Conservation (phyloP, 2,797 vertebrate species). For the Onychomys arenicola region DNA sequence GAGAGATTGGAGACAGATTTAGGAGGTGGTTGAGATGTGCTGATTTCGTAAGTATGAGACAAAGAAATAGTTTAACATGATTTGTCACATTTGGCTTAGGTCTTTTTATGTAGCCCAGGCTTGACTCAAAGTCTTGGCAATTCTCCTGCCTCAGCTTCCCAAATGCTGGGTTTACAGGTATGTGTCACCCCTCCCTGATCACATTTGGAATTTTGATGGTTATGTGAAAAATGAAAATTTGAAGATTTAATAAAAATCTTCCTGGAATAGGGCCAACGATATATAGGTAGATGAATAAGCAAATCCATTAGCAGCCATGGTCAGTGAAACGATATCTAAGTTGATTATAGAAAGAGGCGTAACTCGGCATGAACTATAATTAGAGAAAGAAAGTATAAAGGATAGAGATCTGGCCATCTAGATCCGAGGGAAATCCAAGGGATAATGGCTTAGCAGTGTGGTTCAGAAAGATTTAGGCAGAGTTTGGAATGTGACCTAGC, state of each 20-base stretch:
- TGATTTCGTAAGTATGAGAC: not conserved
- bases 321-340: constrained; percentile 9
- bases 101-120: not conserved
- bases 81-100: not conserved
- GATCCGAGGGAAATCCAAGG: not conserved
- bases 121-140: not conserved
- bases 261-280: constrained; percentile 5
- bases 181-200: not conserved
- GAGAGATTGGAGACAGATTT: not conserved
- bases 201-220: constrained; percentile 56
- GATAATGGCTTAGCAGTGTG: constrained; percentile 16
- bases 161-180: not conserved
- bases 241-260: constrained; percentile 49
- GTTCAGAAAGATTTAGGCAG: constrained; percentile 38
- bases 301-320: constrained; percentile 7
- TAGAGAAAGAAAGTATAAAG: constrained; percentile 42
- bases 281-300: constrained; percentile 19
- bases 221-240: constrained; percentile 59
- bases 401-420: not conserved
- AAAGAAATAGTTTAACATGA: not conserved
- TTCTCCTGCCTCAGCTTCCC: not conserved
- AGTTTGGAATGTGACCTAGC: constrained; percentile 45
- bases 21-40: not conserved
- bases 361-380: constrained; percentile 31
- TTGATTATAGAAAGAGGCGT: constrained; percentile 33